phyloP scores from a whole-genome alignment of 53 echinoderm and acorn worm genomes.

The Patiria pectinifera region DNA sequence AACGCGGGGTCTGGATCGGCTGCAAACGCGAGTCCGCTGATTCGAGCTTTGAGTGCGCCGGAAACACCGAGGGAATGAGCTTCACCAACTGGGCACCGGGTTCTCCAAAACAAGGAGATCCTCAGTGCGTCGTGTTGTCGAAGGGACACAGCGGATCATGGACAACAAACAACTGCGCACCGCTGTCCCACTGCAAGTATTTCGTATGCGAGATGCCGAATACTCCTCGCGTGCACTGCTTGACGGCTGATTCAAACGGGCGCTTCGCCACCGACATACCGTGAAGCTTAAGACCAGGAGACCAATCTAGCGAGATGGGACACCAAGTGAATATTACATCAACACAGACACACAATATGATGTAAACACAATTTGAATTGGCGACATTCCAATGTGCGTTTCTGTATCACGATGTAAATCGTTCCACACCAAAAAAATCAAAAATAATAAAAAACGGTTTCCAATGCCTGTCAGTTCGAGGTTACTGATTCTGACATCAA shows the following conservation, averaged over 20 bases:
- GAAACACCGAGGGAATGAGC: background rate
- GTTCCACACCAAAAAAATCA: too few species aligned
- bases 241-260: conserved; percentile 28
- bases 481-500: too few species aligned
- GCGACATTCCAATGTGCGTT: too few species aligned
- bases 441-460: too few species aligned
- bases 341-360: too few species aligned
- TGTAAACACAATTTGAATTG: too few species aligned
- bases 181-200: background rate
- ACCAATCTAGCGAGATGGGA: background rate
- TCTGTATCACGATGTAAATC: too few species aligned
- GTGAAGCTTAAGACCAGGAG: background rate
- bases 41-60: background rate
- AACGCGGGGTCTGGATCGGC: background rate
- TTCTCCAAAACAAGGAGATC: background rate
- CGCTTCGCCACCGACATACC: conserved; percentile 23
- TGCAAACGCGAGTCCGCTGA: background rate
- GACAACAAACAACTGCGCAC: background rate
- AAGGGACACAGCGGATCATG: background rate
- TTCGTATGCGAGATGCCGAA: conserved; percentile 4
- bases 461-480: too few species aligned
- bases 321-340: background rate
- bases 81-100: background rate
- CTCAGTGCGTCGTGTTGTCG: background rate
- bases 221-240: conserved; percentile 14